Conservation (phyloP, 2,113 vertebrate genomes). For the Dasypus novemcinctus region DNA sequence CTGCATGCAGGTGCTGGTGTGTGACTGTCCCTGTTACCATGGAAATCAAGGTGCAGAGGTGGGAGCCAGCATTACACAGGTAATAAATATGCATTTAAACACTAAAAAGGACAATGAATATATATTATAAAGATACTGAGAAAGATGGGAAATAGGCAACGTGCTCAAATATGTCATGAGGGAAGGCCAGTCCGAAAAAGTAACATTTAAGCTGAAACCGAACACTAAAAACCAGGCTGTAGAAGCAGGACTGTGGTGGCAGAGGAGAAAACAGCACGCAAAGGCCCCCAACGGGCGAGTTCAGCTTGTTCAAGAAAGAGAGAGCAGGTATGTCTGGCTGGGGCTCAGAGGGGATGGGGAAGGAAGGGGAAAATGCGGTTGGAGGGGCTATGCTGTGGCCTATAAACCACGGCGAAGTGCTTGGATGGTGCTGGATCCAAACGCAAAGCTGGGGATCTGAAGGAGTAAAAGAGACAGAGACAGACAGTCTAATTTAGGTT, state of each 20-base stretch:
- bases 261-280: background rate
- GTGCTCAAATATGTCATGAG: background rate
- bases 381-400: background rate
- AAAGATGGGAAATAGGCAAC: background rate
- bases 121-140: background rate
- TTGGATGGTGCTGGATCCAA: background rate
- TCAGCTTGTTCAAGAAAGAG: background rate
- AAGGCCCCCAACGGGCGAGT: background rate
- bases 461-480: background rate
- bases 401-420: background rate
- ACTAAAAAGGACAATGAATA: background rate
- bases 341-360: background rate
- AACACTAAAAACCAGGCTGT: background rate
- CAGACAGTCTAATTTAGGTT: background rate
- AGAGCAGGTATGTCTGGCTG: background rate
- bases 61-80: background rate
- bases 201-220: background rate
- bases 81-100: background rate
- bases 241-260: background rate
- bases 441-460: background rate
- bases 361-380: background rate
- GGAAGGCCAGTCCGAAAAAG: background rate
- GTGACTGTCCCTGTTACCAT: background rate
- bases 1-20: background rate
- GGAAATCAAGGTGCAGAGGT: background rate